Evolutionary conservation across 2,797 vertebrate species (phyloP).

Genomic region (Hapalemur alaotrensis): DNA sequence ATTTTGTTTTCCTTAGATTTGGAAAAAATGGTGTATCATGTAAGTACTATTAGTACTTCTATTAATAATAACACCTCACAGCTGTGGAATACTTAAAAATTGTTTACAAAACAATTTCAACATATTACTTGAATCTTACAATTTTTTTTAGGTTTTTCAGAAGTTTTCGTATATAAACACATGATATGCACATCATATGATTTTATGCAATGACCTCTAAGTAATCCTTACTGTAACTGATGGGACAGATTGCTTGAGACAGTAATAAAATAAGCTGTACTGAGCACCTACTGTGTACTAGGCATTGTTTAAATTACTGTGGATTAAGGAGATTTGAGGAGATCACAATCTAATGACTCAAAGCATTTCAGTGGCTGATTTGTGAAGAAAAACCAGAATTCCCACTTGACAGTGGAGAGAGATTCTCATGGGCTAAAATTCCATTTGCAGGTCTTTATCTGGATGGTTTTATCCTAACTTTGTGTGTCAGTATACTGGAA

Average conservation of each 20-base stretch:
- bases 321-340: neutral
- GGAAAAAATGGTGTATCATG: neutral
- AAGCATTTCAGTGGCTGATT: neutral
- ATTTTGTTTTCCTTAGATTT: neutral
- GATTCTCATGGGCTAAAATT: neutral
- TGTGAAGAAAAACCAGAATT: neutral
- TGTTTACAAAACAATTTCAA: neutral
- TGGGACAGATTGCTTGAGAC: neutral
- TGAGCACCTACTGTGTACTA: neutral
- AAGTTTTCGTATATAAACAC: neutral
- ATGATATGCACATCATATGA: neutral
- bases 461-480: conserved; percentile 31
- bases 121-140: neutral
- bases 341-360: neutral
- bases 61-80: neutral
- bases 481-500: neutral
- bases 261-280: neutral
- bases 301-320: neutral
- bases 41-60: neutral
- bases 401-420: neutral
- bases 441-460: conserved; percentile 7
- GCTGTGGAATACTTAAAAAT: neutral
- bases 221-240: neutral
- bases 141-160: neutral
- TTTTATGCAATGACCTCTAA: neutral